phyloP scores from a whole-genome alignment of 2,113 vertebrate genomes.

The Lasiurus borealis region DNA sequence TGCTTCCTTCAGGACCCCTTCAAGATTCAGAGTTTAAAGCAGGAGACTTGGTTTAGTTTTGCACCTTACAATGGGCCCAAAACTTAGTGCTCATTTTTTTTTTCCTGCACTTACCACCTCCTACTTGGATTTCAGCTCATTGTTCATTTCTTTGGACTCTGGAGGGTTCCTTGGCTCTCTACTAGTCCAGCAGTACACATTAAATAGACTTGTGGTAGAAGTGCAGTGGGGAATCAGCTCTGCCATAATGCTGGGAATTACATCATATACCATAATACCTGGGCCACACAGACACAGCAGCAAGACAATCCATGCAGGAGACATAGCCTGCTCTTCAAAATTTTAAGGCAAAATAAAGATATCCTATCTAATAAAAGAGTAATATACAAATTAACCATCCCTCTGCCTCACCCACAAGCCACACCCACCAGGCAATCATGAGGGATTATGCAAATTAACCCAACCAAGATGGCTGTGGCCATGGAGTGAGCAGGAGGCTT shows the following conservation, averaged over 20 bases:
- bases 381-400: no score
- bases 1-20: background rate
- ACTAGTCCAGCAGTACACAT: background rate
- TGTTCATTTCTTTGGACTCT: background rate
- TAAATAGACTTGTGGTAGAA: background rate
- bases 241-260: background rate
- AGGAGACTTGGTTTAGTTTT: background rate
- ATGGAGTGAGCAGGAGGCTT: no score
- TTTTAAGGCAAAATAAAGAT: background rate
- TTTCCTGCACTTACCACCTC: background rate
- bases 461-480: no score
- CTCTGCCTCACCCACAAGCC: no score
- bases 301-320: background rate
- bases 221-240: background rate
- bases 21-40: background rate
- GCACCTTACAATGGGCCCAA: background rate
- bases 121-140: background rate
- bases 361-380: no score
- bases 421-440: no score
- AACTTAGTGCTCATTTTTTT: background rate
- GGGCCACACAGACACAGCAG: background rate
- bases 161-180: background rate
- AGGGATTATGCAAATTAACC: no score
- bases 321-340: background rate
- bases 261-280: no score